Evolutionary conservation across 2,113 vertebrate genomes (phyloP), one percentile per base, ranked within the genome.

Genomic region (Rhynchomys soricoides): DNA sequence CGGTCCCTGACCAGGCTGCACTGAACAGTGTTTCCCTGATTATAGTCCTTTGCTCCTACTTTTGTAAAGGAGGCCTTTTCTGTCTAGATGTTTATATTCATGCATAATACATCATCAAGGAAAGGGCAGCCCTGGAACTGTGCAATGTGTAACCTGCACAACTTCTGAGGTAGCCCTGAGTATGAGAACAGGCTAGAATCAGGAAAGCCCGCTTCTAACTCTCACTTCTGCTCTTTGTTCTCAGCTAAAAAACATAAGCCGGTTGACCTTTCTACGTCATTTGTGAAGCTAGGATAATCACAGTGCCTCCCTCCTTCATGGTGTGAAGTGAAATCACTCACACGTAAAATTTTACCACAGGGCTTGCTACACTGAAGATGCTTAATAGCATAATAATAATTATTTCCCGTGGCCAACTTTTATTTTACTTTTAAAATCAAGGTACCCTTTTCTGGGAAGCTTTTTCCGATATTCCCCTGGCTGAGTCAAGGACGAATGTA

Each of bases 281-380:
- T 82, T 86, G 40, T 71, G 26, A 93, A 93, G 71, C 71, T 93
- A 59, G 78, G 92, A 75, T 94, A 71, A 70, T 95, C 55, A 79
- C 2, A 64, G 57, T 26, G 59, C 29, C 43, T 68, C 81, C n/a
- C 52, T 82, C 48, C 29, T 45, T 62, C 62, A 93, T 81, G 17
- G 62, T 43, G 9, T 55, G 24, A 82, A 68, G 40, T 82, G 37
- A 95, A 94, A 94, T 55, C 68, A 79, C 50, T 48, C 8, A n/a
- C 43, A 64, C 8, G 31, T 31, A 66, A 91, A 93, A n/a, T 88
- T 34, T 85, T 87, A 62, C 26, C 55, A 64, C 8, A 59, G 62
- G 13, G 64, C 70, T 55, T 85, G 57, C 31, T 77, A 85, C 55
- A 57, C 50, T 52, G 26, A 75, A 85, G 55, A 71, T 57, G n/a